phyloP scores from a whole-genome alignment of 1,140 invertebrate species.

The Eumaeus atala region DNA sequence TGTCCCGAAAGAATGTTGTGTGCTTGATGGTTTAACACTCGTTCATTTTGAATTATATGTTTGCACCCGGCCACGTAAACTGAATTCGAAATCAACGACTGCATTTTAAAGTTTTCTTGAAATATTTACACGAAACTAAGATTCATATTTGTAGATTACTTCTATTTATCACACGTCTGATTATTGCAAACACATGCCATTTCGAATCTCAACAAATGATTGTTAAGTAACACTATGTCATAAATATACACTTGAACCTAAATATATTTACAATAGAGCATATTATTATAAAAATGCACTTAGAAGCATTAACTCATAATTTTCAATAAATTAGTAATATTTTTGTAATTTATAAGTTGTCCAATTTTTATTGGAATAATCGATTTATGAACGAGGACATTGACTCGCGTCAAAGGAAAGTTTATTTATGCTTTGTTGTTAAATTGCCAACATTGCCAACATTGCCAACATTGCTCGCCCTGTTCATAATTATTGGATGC shows the following conservation, averaged over 20 bases:
- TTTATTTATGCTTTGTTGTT: conserved; percentile 11
- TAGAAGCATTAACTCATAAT: too few species aligned
- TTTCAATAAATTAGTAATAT: conserved; percentile 4
- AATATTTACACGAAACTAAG: background rate
- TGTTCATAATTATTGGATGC: conserved; percentile 21
- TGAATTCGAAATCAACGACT: conserved; percentile 1
- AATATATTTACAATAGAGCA: background rate
- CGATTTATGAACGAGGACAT: conserved; percentile 33
- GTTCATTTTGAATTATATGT: background rate
- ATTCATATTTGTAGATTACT: background rate
- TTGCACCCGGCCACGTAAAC: background rate
- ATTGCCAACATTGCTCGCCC: conserved; percentile 1
- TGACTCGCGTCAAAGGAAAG: conserved; percentile 45
- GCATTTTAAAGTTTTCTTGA: background rate
- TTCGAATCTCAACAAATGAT: too few species aligned
- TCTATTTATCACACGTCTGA: background rate
- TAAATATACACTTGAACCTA: too few species aligned
- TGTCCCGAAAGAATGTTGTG: background rate
- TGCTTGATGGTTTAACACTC: conserved; percentile 7
- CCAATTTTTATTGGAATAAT: conserved; percentile 24
- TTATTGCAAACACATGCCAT: too few species aligned
- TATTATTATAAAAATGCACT: too few species aligned
- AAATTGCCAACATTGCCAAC: background rate
- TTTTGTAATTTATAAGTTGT: conserved; percentile 14
- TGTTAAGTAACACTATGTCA: too few species aligned